A percentile compares a stretch with the other conserved stretches of the same genome.
These are phyloP conservation scores for Clinocottus analis DNA, from an alignment of 2,113 vertebrate genomes.

Conservation along the genomic window DNA sequence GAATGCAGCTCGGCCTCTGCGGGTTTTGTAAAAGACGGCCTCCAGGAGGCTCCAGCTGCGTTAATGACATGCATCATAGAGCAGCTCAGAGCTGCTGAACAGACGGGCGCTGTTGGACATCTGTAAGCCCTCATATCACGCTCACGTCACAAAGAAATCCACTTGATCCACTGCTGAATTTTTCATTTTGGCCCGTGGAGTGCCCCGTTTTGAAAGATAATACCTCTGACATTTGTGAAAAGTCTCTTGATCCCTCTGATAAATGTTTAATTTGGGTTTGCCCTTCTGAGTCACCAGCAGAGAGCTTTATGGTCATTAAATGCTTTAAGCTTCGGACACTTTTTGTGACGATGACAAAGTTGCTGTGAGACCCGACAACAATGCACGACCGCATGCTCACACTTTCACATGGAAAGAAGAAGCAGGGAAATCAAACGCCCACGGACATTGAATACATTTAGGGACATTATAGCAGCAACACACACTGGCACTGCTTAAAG, in stretches of 20 bases:
- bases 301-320: neutral
- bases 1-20: neutral
- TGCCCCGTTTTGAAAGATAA: constrained; percentile 5
- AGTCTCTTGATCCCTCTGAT: constrained; percentile 12
- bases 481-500: accelerated
- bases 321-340: neutral
- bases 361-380: neutral
- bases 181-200: constrained; percentile 11
- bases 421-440: accelerated
- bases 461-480: neutral
- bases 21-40: neutral
- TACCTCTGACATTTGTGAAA: constrained; percentile 27
- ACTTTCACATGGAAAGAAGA: constrained; percentile 8
- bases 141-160: constrained; percentile 26
- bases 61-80: constrained; percentile 29
- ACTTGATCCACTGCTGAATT: constrained; percentile 28
- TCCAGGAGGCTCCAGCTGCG: constrained; percentile 47
- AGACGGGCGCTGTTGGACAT: constrained; percentile 32
- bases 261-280: constrained; percentile 11
- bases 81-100: constrained; percentile 29
- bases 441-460: constrained; percentile 12
- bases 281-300: neutral
- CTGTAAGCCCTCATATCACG: constrained; percentile 34
- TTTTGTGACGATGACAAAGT: neutral
- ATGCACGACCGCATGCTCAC: neutral